Base-by-base conservation (phyloP, 2,888 invertebrate genomes). In the Agrochola litura region DNA sequence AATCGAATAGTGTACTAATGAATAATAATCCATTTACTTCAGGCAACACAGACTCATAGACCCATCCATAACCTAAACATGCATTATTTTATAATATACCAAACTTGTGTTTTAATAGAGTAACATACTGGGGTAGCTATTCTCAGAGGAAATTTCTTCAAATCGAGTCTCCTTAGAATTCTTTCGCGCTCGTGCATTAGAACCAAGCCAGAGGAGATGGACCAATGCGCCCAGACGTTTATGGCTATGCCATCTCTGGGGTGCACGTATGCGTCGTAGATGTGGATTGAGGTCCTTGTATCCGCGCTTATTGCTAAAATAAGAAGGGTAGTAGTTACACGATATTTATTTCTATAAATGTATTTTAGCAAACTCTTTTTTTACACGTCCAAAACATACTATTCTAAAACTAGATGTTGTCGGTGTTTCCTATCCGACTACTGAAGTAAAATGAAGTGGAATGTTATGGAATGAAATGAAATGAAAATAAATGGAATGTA, bases 181-280 rank as follows among this genome's bases (percentile, higher is more conserved):
- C 90, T 92, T 16, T 91, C 89, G 0, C 88, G 86, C 4, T 94
- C 93, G 22, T 92, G 84, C 2, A 86, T 85, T 4, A 93, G 76
- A 58, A 89, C 84, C 0, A 96, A 81, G 0, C 93, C 93, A 1
- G 70, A n/a, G 0, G 37, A 30, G 0, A 73, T 19, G 14, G 84
- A 88, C 94, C 95, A 95, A n/a, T 81, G 43, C 0, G 92, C 95
- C 96, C 95, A 96, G 0, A 91, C 86, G 81, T 94, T 89, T 6
- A 84, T 6, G 1, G 92, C 86, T 1, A 88, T 86, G 0, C 93
- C 94, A 43, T 92, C 90, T 65, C 87, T 82, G 0, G 94, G 95
- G 74, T 95, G 95, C 0, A 93, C 79, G 81, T 94, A 92, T 0
- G 93, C 87, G 75, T 95, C 95, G 37, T 92, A 83, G 22, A 95